Evolutionary conservation across 2,113 vertebrate genomes (phyloP).

Genomic region (Cygnus atratus): DNA sequence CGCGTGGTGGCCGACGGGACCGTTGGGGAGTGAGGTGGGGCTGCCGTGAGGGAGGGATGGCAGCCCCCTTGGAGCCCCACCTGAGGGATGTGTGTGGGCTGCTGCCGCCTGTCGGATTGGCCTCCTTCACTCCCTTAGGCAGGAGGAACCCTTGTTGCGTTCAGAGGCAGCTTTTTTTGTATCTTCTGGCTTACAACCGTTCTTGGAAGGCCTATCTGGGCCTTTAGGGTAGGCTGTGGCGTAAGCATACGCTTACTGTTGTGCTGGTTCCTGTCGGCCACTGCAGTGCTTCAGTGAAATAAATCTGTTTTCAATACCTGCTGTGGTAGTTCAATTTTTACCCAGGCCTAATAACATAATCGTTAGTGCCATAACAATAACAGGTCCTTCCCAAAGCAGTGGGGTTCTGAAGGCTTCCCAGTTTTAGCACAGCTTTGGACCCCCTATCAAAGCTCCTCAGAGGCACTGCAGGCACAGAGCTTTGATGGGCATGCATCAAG

Average conservation of each 20-base stretch:
- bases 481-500: too few species aligned
- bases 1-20: too few species aligned
- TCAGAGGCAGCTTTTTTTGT: accelerated
- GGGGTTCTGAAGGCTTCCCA: accelerated
- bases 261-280: accelerated
- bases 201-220: accelerated
- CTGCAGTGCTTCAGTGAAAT: accelerated
- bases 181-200: accelerated
- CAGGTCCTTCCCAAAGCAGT: accelerated
- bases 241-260: accelerated
- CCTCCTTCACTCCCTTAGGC: accelerated
- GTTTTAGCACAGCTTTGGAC: accelerated
- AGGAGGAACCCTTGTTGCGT: accelerated
- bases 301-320: accelerated
- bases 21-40: neutral
- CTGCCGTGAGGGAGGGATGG: accelerated
- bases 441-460: accelerated
- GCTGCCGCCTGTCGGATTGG: accelerated
- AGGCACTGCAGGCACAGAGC: accelerated
- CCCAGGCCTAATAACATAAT: neutral
- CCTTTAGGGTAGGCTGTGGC: accelerated
- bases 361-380: neutral
- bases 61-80: accelerated
- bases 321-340: neutral
- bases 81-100: accelerated